phyloP scores from a whole-genome alignment of 2,888 invertebrate species.

The Brassicogethes aeneus region DNA sequence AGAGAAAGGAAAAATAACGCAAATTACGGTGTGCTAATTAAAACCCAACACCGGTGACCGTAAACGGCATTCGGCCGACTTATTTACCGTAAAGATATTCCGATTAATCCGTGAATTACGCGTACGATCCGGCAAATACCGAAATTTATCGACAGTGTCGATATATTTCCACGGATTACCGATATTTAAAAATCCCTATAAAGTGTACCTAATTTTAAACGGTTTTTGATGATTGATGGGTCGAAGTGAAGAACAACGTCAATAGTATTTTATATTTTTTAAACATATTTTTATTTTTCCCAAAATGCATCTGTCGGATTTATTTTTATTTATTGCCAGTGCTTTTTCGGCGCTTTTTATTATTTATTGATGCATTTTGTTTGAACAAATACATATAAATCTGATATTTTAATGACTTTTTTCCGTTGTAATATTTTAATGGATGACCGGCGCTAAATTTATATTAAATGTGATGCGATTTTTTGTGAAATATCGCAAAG shows the following conservation, averaged over 20 bases:
- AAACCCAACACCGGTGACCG: background rate
- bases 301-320: slow-evolving; percentile 25
- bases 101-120: slow-evolving; percentile 1
- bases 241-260: slow-evolving; percentile 6
- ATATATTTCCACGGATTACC: slow-evolving; percentile 33
- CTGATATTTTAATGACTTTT: slow-evolving; percentile 20
- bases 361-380: slow-evolving; percentile 28
- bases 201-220: slow-evolving; percentile 32
- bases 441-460: too few species aligned
- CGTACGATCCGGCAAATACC: slow-evolving; percentile 24
- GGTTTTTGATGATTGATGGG: slow-evolving; percentile 31
- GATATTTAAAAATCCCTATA: slow-evolving; percentile 31
- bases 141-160: slow-evolving; percentile 31
- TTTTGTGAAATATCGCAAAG: too few species aligned
- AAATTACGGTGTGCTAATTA: too few species aligned
- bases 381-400: slow-evolving; percentile 26
- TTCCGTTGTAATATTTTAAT: slow-evolving; percentile 19
- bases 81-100: background rate
- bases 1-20: too few species aligned
- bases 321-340: slow-evolving; percentile 28
- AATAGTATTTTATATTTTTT: slow-evolving; percentile 17
- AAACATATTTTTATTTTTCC: slow-evolving; percentile 19
- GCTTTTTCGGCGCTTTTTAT: slow-evolving; percentile 26
- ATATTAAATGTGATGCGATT: too few species aligned
- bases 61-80: background rate